A percentile compares a stretch with the other conserved stretches of the same genome.
These are phyloP conservation scores for Lapara coniferarum DNA, from an alignment of 2,888 invertebrate species.

Conservation along the genomic window DNA sequence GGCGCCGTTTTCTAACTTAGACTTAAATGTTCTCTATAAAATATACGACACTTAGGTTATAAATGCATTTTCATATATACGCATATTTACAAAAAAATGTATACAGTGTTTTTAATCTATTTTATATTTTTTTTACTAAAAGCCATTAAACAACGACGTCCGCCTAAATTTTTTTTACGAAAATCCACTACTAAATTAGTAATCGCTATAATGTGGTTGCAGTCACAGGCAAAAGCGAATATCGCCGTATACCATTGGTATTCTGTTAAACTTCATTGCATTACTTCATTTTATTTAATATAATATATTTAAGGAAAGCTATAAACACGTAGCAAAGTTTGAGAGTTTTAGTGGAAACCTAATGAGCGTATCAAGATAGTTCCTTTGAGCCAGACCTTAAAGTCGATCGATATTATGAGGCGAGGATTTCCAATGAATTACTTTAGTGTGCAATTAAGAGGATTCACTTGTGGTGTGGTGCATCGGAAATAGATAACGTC, in stretches of 20 bases:
- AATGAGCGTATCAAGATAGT: conserved; percentile 52
- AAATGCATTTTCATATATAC: no score
- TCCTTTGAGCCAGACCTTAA: conserved; percentile 44
- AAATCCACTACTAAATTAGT: no score
- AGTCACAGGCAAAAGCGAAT: no score
- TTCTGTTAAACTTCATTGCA: not conserved
- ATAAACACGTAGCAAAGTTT: conserved; percentile 38
- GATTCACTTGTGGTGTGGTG: conserved; percentile 55
- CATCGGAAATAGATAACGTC: conserved; percentile 53
- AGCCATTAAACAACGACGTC: no score
- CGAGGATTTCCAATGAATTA: conserved; percentile 57
- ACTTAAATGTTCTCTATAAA: no score
- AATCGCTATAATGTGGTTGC: no score
- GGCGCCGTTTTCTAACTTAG: no score
- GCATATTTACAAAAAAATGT: no score
- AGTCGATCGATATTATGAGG: conserved; percentile 50
- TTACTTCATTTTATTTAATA: conserved; percentile 3
- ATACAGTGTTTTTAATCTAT: no score
- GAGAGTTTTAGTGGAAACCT: conserved; percentile 51
- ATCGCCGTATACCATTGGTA: not conserved
- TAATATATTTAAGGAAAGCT: conserved; percentile 23
- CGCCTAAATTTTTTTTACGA: no score
- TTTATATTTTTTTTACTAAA: no score
- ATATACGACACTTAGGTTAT: no score
- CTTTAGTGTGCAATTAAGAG: conserved; percentile 62